These are phyloP conservation scores for Strigamia maritima DNA, from an alignment of 2,888 invertebrate species.

Conservation along the genomic window DNA sequence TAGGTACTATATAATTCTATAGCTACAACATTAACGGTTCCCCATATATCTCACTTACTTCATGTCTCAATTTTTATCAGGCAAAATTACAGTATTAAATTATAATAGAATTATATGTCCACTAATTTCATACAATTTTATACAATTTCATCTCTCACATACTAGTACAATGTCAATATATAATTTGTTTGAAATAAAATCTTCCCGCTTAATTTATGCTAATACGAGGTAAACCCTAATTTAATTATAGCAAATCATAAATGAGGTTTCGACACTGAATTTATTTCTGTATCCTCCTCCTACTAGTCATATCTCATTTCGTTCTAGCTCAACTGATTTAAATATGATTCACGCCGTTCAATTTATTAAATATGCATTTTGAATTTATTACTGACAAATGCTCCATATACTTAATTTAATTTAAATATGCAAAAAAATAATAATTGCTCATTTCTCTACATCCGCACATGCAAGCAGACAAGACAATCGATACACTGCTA, in stretches of 20 bases:
- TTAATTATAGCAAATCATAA: not conserved
- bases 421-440: not conserved
- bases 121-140: no score
- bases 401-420: not conserved
- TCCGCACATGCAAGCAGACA: not conserved
- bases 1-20: no score
- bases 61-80: no score
- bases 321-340: not conserved
- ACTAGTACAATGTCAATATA: no score
- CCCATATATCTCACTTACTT: no score
- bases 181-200: no score
- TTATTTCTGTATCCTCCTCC: not conserved
- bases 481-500: not conserved
- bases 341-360: constrained; percentile 4
- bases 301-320: not conserved
- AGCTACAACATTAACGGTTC: no score
- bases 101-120: no score
- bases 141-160: no score
- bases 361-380: not conserved
- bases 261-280: not conserved
- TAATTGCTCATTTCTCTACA: not conserved
- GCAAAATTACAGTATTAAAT: no score
- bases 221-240: not conserved
- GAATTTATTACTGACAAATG: not conserved
- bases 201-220: not conserved